Base-by-base conservation (phyloP, 23 tunicate species). In the Botrylloides violaceus region DNA sequence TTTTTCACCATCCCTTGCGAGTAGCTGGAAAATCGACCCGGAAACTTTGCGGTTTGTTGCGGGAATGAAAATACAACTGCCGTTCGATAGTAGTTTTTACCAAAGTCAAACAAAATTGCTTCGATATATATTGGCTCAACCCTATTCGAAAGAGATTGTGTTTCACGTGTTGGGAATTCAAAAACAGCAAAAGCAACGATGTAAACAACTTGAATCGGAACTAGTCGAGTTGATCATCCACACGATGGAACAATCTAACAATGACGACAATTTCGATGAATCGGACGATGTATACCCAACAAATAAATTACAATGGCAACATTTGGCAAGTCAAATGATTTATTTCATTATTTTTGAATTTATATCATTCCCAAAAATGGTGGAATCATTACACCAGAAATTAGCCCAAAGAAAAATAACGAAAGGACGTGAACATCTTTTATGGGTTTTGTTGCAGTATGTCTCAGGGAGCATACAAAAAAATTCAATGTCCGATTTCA, bases 381-480 rank as follows among this genome's bases (percentile, higher is more conserved):
- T 90, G 28, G 90, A 90, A 55, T 34, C 48, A 25, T 33, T 90
- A 2, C 49, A 71, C 63, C 9, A 36, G 5, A 90, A 83, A 60
- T 49, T 80, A 7, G 43, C 84, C 32, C 43, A 58, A 71, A 29
- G 63, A 37, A 70, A 75, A 32, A 62, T 87, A 18, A 37, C 50
- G 18, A 49, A 35, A 7, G 95, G 95, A 15, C 73, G 95, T 6
- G 86, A 87, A 18, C 71, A 76, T 49, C 57, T 87, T 20, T 63
- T 75, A 75, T 90, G 90, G 90, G 72, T 80, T 34, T 34, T 90
- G 29, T 77, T 90, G 2, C 97, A 90, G 55, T 90, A 63, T 32
- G 77, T 78, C 12, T 81, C 88, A 1, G 88, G 87, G 49, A 88
- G 88, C 84, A 81, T 77, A 56, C 80, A 77, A 55, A 88, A 88